Conservation (phyloP, 2,797 vertebrate genomes). For the Bradypus variegatus region DNA sequence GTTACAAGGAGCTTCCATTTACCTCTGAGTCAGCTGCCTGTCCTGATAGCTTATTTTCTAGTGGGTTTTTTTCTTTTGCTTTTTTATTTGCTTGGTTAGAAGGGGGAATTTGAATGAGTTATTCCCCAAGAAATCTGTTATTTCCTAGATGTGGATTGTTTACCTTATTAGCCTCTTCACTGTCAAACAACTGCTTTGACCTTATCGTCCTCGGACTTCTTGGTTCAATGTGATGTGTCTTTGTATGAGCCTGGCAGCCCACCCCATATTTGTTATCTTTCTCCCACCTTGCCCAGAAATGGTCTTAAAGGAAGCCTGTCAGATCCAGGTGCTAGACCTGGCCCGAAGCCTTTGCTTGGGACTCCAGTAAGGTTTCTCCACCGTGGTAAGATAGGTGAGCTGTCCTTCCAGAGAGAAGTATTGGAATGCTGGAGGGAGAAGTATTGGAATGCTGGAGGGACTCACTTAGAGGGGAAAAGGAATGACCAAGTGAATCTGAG, state of each 20-base stretch:
- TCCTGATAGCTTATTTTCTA: slow-evolving; percentile 2
- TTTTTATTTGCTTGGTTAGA: not conserved
- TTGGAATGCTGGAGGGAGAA: too few species aligned
- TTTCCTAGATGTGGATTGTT: too few species aligned
- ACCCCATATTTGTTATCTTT: not conserved
- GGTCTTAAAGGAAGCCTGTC: not conserved
- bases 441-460: not conserved
- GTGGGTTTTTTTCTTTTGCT: not conserved
- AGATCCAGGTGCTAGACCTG: not conserved
- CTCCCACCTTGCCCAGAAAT: not conserved
- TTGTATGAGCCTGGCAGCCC: not conserved
- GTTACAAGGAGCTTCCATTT: not conserved
- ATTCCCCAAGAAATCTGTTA: not conserved
- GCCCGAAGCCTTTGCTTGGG: not conserved
- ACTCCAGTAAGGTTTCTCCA: not conserved
- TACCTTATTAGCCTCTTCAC: not conserved
- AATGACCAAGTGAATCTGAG: not conserved
- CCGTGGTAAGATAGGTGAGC: not conserved
- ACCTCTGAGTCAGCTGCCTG: not conserved
- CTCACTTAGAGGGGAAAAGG: slow-evolving; percentile 13
- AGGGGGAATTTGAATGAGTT: not conserved
- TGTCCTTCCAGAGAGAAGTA: slow-evolving; percentile 22
- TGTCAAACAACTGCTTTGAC: not conserved
- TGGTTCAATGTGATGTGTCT: not conserved
- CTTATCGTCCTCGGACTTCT: not conserved